These are phyloP conservation scores for Drosophila nikananu DNA, from an alignment of 1,140 invertebrate species.

Conservation along the genomic window DNA sequence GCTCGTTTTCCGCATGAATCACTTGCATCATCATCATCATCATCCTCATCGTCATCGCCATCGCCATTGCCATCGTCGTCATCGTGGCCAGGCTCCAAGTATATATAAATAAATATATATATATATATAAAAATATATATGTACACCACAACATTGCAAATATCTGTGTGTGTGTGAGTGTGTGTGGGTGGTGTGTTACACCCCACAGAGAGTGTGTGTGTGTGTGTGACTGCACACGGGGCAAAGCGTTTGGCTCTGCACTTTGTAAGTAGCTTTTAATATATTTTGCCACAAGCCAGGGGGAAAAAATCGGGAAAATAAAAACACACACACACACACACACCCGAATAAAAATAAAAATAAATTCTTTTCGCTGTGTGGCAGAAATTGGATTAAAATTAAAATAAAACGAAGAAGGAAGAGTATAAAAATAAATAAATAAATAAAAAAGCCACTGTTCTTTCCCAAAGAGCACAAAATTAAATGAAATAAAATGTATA, in stretches of 20 bases:
- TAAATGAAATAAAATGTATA: conserved; percentile 48
- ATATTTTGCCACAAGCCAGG: conserved; percentile 77
- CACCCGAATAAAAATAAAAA: conserved; percentile 48
- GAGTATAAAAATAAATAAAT: conserved; percentile 35
- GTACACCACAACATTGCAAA: conserved; percentile 72
- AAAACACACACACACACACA: conserved; percentile 24
- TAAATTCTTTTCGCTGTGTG: conserved; percentile 44
- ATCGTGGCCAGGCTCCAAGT: conserved; percentile 25
- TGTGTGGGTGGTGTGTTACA: conserved; percentile 24
- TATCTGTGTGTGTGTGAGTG: conserved; percentile 43
- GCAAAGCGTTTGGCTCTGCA: conserved; percentile 68
- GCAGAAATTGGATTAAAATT: conserved; percentile 77
- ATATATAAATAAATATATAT: conserved; percentile 5
- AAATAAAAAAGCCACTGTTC: conserved; percentile 24
- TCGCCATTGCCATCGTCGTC: conserved; percentile 35
- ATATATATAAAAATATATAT: conserved; percentile 17
- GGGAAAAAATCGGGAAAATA: conserved; percentile 52
- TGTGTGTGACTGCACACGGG: conserved; percentile 38
- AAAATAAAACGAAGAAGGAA: conserved; percentile 60
- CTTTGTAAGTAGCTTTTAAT: conserved; percentile 84
- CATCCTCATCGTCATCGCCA: conserved; percentile 23
- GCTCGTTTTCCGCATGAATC: conserved; percentile 83
- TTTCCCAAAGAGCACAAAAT: conserved; percentile 47
- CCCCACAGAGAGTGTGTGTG: conserved; percentile 16
- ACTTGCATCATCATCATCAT: conserved; percentile 79